Conservation (phyloP, 2,113 vertebrate genomes). For the Isichthys henryi region DNA sequence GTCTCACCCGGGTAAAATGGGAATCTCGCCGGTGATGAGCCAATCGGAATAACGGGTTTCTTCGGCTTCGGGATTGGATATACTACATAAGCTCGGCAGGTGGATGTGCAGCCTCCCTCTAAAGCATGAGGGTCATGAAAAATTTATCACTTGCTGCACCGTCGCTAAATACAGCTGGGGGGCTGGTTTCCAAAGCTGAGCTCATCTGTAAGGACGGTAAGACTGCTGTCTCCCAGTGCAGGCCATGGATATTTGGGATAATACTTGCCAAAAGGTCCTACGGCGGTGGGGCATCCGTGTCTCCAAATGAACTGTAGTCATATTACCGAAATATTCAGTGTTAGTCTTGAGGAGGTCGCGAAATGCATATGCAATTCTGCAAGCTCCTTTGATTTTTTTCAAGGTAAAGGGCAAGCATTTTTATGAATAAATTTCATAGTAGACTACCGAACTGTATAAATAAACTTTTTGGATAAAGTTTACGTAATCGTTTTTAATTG, state of each 20-base stretch:
- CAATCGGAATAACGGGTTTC: constrained; percentile 53
- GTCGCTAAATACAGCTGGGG: constrained; percentile 70
- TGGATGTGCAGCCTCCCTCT: constrained; percentile 54
- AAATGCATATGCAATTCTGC: constrained; percentile 46
- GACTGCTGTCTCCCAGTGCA: constrained; percentile 49
- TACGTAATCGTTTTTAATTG: not conserved
- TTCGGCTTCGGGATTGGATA: constrained; percentile 49
- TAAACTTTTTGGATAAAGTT: constrained; percentile 1
- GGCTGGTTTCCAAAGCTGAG: constrained; percentile 62
- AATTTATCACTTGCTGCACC: constrained; percentile 71
- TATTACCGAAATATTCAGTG: constrained; percentile 66
- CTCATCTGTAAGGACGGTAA: constrained; percentile 56
- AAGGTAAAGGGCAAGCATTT: constrained; percentile 31
- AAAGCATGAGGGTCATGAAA: constrained; percentile 71
- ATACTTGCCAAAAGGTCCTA: constrained; percentile 53
- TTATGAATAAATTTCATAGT: constrained; percentile 5
- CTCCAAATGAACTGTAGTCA: constrained; percentile 68
- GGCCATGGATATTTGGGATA: constrained; percentile 57
- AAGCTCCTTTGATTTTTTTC: constrained; percentile 58
- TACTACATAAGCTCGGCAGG: constrained; percentile 63
- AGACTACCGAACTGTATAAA: not conserved
- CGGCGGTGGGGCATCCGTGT: constrained; percentile 57
- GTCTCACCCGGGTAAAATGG: constrained; percentile 63
- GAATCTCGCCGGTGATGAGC: constrained; percentile 68
- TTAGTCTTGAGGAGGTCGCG: constrained; percentile 64